Percentiles rank a stretch among this genome's conserved stretches.
Conservation (phyloP, 2,888 invertebrate genomes). For the Ophion obscuratus region DNA sequence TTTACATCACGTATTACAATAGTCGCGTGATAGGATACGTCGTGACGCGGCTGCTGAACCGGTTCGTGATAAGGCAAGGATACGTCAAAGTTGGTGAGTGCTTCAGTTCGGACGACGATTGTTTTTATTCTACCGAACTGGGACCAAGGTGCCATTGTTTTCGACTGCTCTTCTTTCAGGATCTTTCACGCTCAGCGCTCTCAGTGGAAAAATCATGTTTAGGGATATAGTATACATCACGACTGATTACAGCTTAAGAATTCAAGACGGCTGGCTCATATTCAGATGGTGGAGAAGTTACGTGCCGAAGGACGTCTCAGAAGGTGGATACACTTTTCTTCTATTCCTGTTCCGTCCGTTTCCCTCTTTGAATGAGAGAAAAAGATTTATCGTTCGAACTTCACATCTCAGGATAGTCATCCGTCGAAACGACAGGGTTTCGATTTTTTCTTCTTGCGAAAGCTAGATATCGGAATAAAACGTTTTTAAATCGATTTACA, state of each 20-base stretch:
- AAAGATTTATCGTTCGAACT: neutral
- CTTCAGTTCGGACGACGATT: too few species aligned
- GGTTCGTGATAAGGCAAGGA: constrained; percentile 93
- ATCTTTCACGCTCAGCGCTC: constrained; percentile 96
- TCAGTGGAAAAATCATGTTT: constrained; percentile 99
- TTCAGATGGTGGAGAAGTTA: constrained; percentile 99
- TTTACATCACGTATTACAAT: constrained; percentile 98
- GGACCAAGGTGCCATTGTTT: neutral
- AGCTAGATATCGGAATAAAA: too few species aligned
- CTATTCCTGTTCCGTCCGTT: neutral
- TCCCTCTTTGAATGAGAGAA: neutral
- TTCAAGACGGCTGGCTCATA: constrained; percentile 98
- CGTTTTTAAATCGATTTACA: too few species aligned
- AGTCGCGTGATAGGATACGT: constrained; percentile 96
- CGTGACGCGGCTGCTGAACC: constrained; percentile 94
- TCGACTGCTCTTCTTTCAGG: constrained; percentile 86
- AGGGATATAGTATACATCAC: constrained; percentile 97
- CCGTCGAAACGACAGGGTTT: neutral
- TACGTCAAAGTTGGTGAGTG: constrained; percentile 94
- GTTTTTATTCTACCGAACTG: neutral
- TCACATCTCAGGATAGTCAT: neutral
- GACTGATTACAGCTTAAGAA: constrained; percentile 95
- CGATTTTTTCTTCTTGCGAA: too few species aligned
- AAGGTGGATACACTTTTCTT: constrained; percentile 87
- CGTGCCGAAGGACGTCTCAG: constrained; percentile 96